Conservation (phyloP, 2,888 invertebrate genomes). For the Drosophila mulleri region DNA sequence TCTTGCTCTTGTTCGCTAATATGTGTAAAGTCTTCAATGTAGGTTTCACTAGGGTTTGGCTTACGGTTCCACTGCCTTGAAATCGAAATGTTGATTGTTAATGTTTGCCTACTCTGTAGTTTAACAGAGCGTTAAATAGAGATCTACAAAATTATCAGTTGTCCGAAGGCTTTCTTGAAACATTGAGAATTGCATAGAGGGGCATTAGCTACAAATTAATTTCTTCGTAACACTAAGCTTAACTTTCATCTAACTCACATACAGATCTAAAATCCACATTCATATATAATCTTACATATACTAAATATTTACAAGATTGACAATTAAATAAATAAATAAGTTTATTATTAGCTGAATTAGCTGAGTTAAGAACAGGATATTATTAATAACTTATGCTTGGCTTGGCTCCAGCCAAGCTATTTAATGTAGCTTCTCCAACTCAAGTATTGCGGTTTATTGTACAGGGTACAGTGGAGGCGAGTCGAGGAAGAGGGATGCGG, state of each 20-base stretch:
- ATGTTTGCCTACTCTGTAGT: neutral
- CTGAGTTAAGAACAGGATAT: slow-evolving; percentile 21
- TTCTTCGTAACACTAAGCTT: neutral
- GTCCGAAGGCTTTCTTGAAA: no score
- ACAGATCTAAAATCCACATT: neutral
- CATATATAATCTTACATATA: neutral
- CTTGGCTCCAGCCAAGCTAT: slow-evolving; percentile 41
- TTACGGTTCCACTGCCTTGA: neutral
- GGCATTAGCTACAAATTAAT: neutral
- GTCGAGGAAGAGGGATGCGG: neutral
- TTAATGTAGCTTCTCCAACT: slow-evolving; percentile 8
- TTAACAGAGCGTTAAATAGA: neutral
- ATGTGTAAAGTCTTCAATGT: neutral
- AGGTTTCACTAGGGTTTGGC: slow-evolving; percentile 4
- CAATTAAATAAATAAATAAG: slow-evolving; percentile 58
- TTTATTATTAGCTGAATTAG: slow-evolving; percentile 48
- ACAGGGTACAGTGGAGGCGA: slow-evolving; percentile 30
- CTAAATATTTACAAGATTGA: neutral
- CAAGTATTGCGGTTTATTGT: slow-evolving; percentile 33
- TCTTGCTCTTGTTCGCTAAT: neutral
- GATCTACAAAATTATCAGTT: no score
- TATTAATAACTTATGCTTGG: slow-evolving; percentile 28
- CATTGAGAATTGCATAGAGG: neutral
- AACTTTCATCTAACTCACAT: neutral
- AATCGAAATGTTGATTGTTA: slow-evolving; percentile 31